These are phyloP conservation scores for Gonocerus acuteangulatus DNA, from an alignment of 2,888 invertebrate genomes.

Conservation along the genomic window DNA sequence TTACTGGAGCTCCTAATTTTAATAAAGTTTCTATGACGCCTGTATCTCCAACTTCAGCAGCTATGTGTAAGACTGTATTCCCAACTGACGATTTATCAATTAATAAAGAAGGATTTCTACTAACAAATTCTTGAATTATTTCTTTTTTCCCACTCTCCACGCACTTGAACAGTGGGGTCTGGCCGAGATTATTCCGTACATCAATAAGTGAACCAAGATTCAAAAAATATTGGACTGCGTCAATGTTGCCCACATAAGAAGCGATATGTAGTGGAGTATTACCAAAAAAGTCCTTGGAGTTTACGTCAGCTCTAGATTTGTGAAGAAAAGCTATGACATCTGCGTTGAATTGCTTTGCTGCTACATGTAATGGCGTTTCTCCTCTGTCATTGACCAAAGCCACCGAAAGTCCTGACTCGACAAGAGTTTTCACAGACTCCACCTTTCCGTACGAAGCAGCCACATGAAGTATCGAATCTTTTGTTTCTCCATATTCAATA, in stretches of 20 bases:
- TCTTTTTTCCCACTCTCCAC: not conserved
- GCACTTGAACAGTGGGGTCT: not conserved
- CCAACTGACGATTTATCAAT: not conserved
- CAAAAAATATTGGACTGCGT: not conserved
- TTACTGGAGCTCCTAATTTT: not conserved
- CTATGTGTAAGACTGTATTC: conserved; percentile 4
- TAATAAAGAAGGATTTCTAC: not conserved
- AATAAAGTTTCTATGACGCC: not conserved
- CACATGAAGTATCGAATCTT: conserved; percentile 6
- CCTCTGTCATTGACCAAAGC: not conserved
- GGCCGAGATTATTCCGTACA: not conserved
- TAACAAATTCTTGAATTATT: not conserved
- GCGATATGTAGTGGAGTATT: not conserved
- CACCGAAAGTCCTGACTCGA: not conserved
- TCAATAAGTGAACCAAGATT: not conserved
- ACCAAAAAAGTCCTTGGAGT: not conserved
- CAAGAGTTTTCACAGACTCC: not conserved
- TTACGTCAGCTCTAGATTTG: not conserved
- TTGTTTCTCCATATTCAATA: not conserved
- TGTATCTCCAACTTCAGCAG: not conserved
- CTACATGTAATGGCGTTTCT: not conserved
- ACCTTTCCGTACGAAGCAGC: not conserved
- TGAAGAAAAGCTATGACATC: not conserved
- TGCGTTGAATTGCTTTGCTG: not conserved
- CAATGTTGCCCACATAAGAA: not conserved